These are phyloP conservation scores for Ascidia mentula DNA, from an alignment of 23 tunicate species.

Conservation along the genomic window DNA sequence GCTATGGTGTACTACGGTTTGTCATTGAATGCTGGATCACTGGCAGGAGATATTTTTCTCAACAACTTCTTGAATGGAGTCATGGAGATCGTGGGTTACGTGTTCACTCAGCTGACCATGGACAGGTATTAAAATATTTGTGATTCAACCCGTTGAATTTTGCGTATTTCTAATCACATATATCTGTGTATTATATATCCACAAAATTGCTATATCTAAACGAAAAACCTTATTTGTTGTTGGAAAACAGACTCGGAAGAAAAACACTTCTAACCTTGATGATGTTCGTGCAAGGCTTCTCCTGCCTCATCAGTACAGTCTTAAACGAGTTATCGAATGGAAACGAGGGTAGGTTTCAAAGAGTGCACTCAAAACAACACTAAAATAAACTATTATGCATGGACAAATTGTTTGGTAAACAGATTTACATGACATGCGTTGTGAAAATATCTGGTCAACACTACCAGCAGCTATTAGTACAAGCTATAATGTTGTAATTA, in stretches of 20 bases:
- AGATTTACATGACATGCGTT: no score
- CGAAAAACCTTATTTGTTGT: constrained; percentile 1
- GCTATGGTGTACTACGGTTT: constrained; percentile 87
- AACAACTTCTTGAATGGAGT: constrained; percentile 84
- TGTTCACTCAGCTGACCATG: constrained; percentile 63
- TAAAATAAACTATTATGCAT: not conserved
- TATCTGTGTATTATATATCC: no score
- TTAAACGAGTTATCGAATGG: constrained; percentile 47
- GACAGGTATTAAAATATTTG: no score
- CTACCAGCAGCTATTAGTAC: no score
- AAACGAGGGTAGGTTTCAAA: constrained; percentile 46
- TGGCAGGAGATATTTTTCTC: constrained; percentile 71
- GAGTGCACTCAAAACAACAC: not conserved
- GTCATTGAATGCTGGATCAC: constrained; percentile 79
- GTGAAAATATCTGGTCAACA: no score
- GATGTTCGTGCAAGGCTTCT: constrained; percentile 63
- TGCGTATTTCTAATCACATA: no score
- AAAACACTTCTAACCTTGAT: constrained; percentile 31
- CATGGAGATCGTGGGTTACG: constrained; percentile 68
- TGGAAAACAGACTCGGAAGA: constrained; percentile 55
- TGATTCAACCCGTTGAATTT: no score
- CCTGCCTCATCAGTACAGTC: constrained; percentile 84
- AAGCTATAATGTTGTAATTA: no score
- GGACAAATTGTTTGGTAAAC: no score
- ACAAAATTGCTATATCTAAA: no score